Evolutionary conservation across 2,113 vertebrate species (phyloP), one percentile per base, ranked within the genome.

Genomic region (Macrotis lagotis): DNA sequence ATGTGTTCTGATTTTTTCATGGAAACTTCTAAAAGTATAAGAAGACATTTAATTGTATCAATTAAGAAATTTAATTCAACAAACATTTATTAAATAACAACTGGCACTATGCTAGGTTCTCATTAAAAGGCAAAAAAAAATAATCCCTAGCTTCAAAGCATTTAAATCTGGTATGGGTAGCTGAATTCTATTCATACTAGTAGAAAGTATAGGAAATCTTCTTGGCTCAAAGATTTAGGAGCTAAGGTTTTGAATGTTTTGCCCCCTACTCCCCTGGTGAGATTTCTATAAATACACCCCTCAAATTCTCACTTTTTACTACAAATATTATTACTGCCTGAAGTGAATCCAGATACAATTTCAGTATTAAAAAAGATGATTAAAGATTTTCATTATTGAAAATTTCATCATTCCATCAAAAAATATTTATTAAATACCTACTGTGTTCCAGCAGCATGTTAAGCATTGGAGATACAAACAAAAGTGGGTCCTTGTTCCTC

Each of bases 11-110:
- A 44, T 24, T n/a, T 93, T 92, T 37, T 92, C 22, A 10, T 6
- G 31, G 89, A 89, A 92, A 92, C 88, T 90, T 28, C 74, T n/a
- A 92, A 91, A 95, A 28, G 44, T 49, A 11, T 49, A 55, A 10
- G 47, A 31, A 94, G 12, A 6, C 28, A 48, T 83, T 91, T 83
- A 74, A 16, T n/a, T 48, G 0, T 55, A 1, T 16, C n/a, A 44
- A 44, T 44, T 83, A 44, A 44, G 66, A 44, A 44, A 83, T 83
- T 22, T 44, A 83, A 83, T 83, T 83, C 16, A 83, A 44, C 10
- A 66, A 66, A 66, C 19, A 83, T 83, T 8, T 44, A 83, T 83
- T 44, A 83, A 44, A 83, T 44, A 44, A 19, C 66, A 83, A 83
- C n/a, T 44, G 19, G n/a, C 16, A 83, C 37, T 44, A 83, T 83